A percentile compares a stretch with the other conserved stretches of the same genome.
phyloP scores from a whole-genome alignment of 2,113 vertebrate species.

The Ophthalmolycus amberensis region DNA sequence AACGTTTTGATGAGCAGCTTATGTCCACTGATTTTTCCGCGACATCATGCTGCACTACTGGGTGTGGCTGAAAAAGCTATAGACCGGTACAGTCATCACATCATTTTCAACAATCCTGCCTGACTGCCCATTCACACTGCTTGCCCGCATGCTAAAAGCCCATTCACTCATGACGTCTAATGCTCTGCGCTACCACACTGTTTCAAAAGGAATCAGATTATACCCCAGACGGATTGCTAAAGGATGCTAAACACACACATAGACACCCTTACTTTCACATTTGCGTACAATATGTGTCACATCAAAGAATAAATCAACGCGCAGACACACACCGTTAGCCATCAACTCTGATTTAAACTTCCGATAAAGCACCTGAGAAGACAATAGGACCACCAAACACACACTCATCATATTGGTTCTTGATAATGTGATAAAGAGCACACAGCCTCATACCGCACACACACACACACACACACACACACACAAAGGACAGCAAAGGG shows the following conservation, averaged over 20 bases:
- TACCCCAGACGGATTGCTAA: neutral
- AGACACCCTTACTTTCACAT: neutral
- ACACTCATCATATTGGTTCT: constrained; percentile 29
- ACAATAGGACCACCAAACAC: constrained; percentile 32
- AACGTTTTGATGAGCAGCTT: neutral
- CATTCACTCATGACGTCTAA: neutral
- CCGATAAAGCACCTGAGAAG: constrained; percentile 7
- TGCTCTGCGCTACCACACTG: neutral
- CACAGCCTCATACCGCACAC: constrained; percentile 4
- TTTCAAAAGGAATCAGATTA: neutral
- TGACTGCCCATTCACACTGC: neutral
- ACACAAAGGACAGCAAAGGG: constrained; percentile 14
- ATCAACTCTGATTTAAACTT: constrained; percentile 32
- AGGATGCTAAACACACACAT: constrained; percentile 7
- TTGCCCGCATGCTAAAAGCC: neutral
- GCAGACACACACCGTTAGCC: constrained; percentile 8
- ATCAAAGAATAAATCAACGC: constrained; percentile 2
- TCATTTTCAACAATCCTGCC: neutral
- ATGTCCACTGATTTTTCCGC: neutral
- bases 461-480: constrained; percentile 13
- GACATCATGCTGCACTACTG: neutral
- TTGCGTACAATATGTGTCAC: neutral
- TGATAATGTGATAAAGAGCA: constrained; percentile 43
- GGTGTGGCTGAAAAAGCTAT: neutral
- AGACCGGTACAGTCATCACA: neutral